These are phyloP conservation scores for Loris lydekkerianus DNA, from an alignment of 2,797 vertebrate genomes.

Conservation along the genomic window DNA sequence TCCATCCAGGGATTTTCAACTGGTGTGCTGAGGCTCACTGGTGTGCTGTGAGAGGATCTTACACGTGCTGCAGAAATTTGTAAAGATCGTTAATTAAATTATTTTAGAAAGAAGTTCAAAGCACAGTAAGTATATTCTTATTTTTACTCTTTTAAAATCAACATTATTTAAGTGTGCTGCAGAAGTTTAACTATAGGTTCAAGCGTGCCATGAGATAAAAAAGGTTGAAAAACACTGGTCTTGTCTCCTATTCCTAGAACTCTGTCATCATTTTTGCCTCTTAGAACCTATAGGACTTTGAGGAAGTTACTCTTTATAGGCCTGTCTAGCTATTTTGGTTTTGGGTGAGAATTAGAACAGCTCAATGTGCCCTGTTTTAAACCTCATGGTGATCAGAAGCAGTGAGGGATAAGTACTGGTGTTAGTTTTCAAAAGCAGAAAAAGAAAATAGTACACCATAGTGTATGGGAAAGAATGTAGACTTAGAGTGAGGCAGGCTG, in stretches of 20 bases:
- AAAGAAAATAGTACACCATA: background rate
- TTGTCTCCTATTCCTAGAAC: background rate
- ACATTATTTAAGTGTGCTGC: no score
- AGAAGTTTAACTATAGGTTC: no score
- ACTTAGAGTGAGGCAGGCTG: background rate
- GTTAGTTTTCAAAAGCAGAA: background rate
- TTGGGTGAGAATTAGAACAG: background rate
- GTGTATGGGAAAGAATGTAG: background rate
- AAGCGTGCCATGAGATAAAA: no score
- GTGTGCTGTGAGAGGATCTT: no score
- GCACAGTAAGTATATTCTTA: no score
- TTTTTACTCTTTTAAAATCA: no score
- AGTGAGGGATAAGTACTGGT: background rate
- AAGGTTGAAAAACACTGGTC: no score
- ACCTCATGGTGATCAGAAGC: background rate
- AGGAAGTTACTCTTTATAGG: background rate
- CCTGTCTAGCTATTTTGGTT: background rate
- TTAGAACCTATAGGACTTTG: background rate
- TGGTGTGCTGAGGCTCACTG: no score
- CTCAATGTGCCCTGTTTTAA: background rate
- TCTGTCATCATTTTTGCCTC: background rate
- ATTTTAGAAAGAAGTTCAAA: no score
- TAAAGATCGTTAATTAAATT: no score
- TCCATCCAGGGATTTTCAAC: no score
- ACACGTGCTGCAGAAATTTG: no score